Percentiles rank a stretch among this genome's conserved stretches.
Evolutionary conservation across 2,797 vertebrate species (phyloP).

Genomic region (Aldrovandia affinis): DNA sequence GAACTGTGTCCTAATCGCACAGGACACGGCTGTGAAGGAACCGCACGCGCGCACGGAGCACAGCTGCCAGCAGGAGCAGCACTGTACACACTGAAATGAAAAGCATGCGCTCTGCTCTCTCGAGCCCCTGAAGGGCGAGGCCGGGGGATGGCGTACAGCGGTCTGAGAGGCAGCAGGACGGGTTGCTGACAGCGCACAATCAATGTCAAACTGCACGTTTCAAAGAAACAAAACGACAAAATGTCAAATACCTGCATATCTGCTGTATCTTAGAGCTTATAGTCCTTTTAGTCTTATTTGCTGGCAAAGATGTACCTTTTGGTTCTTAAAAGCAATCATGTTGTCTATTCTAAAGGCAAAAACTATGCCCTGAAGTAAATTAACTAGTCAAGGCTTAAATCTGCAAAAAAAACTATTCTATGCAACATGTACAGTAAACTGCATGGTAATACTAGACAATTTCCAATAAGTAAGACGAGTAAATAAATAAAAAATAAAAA

Average conservation of each 20-base stretch:
- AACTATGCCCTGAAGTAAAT: neutral
- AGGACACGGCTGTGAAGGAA: no score
- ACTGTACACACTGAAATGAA: neutral
- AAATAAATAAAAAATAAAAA: neutral
- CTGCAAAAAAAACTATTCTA: neutral
- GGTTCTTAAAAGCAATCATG: slow-evolving; percentile 2
- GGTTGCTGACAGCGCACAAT: neutral
- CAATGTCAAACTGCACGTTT: neutral
- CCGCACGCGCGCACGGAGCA: no score
- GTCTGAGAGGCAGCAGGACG: neutral
- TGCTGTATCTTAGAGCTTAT: slow-evolving; percentile 3
- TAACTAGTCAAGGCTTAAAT: neutral
- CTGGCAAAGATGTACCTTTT: slow-evolving; percentile 4
- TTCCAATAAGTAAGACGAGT: neutral
- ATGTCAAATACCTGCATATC: neutral
- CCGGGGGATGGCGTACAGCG: neutral
- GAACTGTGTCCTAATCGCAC: neutral
- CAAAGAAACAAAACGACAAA: neutral
- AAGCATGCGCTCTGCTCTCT: neutral
- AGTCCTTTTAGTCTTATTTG: slow-evolving; percentile 17
- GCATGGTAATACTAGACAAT: neutral
- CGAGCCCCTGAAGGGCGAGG: neutral
- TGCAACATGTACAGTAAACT: neutral
- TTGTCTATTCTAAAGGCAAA: neutral
- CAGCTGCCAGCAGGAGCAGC: no score